A percentile compares a stretch with the other conserved stretches of the same genome.
phyloP scores from a whole-genome alignment of 2,113 vertebrate species.

The Verasper variegatus region DNA sequence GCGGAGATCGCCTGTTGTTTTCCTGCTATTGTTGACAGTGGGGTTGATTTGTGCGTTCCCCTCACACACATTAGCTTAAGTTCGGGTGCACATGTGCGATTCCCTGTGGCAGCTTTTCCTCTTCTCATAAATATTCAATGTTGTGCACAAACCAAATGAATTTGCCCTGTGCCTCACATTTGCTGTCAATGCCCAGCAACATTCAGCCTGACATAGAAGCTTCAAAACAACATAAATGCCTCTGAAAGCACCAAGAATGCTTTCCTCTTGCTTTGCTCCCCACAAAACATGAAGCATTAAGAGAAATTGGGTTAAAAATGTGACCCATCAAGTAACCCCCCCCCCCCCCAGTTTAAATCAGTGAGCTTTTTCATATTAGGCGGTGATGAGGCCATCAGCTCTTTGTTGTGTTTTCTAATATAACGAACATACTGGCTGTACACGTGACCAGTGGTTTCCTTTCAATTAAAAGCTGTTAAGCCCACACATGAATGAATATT shows the following conservation, averaged over 20 bases:
- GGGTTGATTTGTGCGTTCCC: background rate
- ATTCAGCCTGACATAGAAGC: background rate
- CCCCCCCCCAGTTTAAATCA: background rate
- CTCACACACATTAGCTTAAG: background rate
- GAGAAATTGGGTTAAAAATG: background rate
- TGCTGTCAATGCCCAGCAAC: background rate
- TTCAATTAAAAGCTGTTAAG: background rate
- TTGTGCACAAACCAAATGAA: background rate
- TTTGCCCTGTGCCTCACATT: background rate
- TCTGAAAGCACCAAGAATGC: background rate
- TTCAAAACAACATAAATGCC: background rate
- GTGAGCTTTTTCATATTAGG: background rate
- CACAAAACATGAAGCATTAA: background rate
- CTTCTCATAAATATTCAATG: conserved; percentile 25
- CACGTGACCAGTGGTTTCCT: background rate
- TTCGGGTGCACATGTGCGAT: conserved; percentile 10
- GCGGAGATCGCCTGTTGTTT: conserved; percentile 25
- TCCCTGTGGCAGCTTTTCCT: conserved; percentile 22
- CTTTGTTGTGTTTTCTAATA: background rate
- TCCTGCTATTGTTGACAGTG: conserved; percentile 44
- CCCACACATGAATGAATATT: background rate
- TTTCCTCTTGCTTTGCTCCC: background rate
- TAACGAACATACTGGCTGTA: too few species aligned
- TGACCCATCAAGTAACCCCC: background rate
- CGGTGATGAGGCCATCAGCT: background rate